A percentile compares a stretch with the other conserved stretches of the same genome.
Evolutionary conservation across 1,140 invertebrate species (phyloP).

Genomic region (Camponotus pennsylvanicus): DNA sequence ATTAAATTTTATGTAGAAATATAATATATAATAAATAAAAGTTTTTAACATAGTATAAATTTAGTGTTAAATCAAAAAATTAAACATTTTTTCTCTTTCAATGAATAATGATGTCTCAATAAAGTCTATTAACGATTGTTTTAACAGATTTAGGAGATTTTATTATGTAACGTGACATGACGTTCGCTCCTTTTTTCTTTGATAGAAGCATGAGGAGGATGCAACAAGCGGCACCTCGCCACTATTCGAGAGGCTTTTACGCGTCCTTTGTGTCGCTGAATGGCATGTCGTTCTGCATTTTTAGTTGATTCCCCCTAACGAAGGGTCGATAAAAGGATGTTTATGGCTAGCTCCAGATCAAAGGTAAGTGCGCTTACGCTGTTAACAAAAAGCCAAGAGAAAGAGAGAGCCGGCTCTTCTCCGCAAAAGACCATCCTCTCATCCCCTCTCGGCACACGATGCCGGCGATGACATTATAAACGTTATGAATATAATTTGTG

Average conservation of each 20-base stretch:
- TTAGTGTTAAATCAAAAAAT: background rate
- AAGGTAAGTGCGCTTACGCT: constrained; percentile 82
- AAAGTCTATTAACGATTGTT: constrained; percentile 20
- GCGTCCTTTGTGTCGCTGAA: constrained; percentile 62
- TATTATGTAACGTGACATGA: constrained; percentile 14
- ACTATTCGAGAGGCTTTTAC: constrained; percentile 58
- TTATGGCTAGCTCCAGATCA: constrained; percentile 79
- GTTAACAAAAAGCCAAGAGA: constrained; percentile 75
- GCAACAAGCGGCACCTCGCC: constrained; percentile 54
- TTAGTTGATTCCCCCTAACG: constrained; percentile 69
- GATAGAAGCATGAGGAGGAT: constrained; percentile 34
- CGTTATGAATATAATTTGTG: constrained; percentile 62
- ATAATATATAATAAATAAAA: background rate
- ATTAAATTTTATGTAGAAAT: background rate
- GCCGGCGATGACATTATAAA: constrained; percentile 70
- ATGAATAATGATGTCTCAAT: background rate
- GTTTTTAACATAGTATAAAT: background rate
- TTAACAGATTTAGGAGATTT: constrained; percentile 14
- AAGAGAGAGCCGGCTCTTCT: constrained; percentile 49
- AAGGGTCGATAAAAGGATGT: constrained; percentile 83
- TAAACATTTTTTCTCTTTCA: background rate
- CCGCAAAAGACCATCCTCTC: constrained; percentile 64
- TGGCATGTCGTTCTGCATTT: constrained; percentile 60
- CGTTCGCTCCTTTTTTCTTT: background rate
- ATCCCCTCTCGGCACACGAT: constrained; percentile 70